A percentile compares a stretch with the other conserved stretches of the same genome.
phyloP scores from a whole-genome alignment of 1,140 invertebrate species.

The Diploscapter pachys region DNA sequence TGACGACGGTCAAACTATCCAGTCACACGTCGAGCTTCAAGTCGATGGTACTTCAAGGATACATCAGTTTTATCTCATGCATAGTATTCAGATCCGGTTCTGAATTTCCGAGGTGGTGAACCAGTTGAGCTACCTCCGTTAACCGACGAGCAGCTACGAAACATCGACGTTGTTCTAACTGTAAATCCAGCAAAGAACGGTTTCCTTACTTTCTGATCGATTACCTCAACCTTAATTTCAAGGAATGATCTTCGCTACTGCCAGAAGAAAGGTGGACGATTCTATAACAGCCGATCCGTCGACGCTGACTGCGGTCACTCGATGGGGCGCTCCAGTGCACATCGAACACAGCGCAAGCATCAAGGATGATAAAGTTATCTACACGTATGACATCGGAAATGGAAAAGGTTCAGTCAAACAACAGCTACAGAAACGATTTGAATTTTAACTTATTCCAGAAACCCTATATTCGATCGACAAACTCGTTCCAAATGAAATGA shows the following conservation, averaged over 20 bases:
- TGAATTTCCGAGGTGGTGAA: conserved; percentile 41
- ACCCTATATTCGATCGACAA: conserved; percentile 19
- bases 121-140: conserved; percentile 45
- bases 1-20: conserved; percentile 10
- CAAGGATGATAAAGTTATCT: conserved; percentile 42
- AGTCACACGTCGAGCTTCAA: conserved; percentile 20
- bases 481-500: conserved; percentile 35
- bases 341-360: conserved; percentile 23
- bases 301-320: neutral
- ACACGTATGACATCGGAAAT: conserved; percentile 42
- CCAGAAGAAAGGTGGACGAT: conserved; percentile 23
- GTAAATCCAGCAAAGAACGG: conserved; percentile 44
- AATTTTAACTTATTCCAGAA: neutral
- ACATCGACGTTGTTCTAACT: conserved; percentile 47
- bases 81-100: conserved; percentile 45
- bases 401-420: conserved; percentile 28
- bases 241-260: conserved; percentile 36
- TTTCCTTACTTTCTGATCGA: neutral
- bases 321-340: conserved; percentile 1
- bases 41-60: conserved; percentile 14
- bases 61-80: neutral
- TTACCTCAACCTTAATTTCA: neutral
- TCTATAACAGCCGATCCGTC: neutral
- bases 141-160: conserved; percentile 40
- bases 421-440: neutral